A percentile compares a stretch with the other conserved stretches of the same genome.
Evolutionary conservation across 2,113 vertebrate genomes (phyloP).

Genomic region (Hemicordylus capensis): DNA sequence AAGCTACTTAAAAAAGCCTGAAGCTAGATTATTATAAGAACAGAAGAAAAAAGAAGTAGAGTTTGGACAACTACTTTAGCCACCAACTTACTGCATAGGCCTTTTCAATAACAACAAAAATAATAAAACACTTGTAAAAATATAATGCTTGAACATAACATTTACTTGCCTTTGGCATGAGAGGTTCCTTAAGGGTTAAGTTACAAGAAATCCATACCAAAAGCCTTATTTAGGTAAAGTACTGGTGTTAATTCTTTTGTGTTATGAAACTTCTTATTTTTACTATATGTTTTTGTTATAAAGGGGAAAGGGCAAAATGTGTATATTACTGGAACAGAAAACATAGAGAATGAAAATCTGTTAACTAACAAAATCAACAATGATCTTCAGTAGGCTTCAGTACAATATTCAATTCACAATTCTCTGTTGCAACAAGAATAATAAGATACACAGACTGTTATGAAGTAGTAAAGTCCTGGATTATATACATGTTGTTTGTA

Average conservation of each 20-base stretch:
- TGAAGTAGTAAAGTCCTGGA: slow-evolving; percentile 14
- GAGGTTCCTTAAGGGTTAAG: slow-evolving; percentile 30
- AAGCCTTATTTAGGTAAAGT: slow-evolving; percentile 6
- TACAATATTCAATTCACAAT: neutral
- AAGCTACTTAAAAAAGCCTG: slow-evolving; percentile 12
- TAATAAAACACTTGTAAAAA: neutral
- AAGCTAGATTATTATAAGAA: slow-evolving; percentile 26
- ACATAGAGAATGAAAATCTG: neutral
- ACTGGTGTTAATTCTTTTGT: slow-evolving; percentile 26
- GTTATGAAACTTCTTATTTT: slow-evolving; percentile 17
- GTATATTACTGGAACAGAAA: neutral
- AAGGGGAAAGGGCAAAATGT: slow-evolving; percentile 25
- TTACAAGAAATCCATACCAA: neutral
- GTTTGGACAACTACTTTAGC: slow-evolving; percentile 13
- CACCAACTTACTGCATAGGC: neutral
- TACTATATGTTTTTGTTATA: neutral
- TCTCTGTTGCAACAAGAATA: slow-evolving; percentile 8
- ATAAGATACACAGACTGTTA: neutral
- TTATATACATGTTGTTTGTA: neutral
- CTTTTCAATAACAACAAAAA: neutral
- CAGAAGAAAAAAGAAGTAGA: fast-evolving
- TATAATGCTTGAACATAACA: slow-evolving; percentile 15
- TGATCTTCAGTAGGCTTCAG: neutral
- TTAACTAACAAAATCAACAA: slow-evolving; percentile 1
- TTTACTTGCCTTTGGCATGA: slow-evolving; percentile 1